Conservation (phyloP, 2,113 vertebrate species). For the Calypte anna region DNA sequence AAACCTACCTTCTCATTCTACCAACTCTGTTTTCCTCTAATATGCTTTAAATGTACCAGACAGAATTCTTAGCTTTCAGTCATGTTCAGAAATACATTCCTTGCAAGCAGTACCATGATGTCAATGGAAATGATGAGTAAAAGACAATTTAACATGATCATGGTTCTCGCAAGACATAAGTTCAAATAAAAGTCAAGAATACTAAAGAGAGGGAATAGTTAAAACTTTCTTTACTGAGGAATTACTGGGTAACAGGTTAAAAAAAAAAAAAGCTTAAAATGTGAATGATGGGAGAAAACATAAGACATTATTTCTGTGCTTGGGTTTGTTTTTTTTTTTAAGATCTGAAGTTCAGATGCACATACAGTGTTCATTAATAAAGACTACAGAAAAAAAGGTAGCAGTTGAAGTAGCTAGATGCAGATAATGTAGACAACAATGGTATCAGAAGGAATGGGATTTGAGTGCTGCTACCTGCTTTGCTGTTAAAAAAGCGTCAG, state of each 20-base stretch:
- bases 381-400: background rate
- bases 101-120: background rate
- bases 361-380: background rate
- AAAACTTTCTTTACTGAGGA: background rate
- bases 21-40: background rate
- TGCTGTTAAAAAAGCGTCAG: background rate
- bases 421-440: background rate
- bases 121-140: background rate
- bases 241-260: background rate
- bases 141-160: background rate
- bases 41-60: background rate
- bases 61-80: background rate
- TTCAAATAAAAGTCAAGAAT: background rate
- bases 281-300: background rate
- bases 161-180: background rate
- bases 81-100: background rate
- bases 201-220: background rate
- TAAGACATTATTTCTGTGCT: background rate
- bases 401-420: background rate
- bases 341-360: background rate
- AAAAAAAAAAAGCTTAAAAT: background rate
- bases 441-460: background rate
- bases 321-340: background rate
- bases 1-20: background rate
- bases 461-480: background rate